Evolutionary conservation across 2,113 vertebrate species (phyloP).

Genomic region (Microtus oregoni): DNA sequence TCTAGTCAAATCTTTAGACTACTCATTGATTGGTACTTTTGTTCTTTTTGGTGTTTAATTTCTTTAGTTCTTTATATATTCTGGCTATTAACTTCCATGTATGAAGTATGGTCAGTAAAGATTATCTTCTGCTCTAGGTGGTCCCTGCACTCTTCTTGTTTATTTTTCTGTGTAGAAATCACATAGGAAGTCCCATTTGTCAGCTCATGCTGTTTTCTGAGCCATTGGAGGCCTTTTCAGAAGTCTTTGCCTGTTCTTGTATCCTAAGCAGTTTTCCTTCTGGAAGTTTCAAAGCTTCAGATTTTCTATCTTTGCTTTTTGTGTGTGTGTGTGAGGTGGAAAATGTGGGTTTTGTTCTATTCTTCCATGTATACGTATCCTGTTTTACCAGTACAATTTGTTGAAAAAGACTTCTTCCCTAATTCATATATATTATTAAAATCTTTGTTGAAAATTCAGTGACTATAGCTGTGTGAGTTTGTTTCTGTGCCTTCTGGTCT

Average conservation of each 20-base stretch:
- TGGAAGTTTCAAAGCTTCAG: background rate
- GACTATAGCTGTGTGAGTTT: too few relatives aligned
- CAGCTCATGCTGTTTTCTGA: background rate
- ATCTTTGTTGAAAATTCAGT: background rate
- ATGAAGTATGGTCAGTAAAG: background rate
- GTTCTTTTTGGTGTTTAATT: background rate
- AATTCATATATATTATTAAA: background rate
- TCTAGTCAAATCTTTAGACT: background rate
- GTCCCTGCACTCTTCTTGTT: background rate
- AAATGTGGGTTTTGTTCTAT: too few relatives aligned
- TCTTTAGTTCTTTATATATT: background rate
- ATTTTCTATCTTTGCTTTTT: background rate
- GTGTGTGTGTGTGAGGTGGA: background rate
- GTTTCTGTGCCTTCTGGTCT: background rate
- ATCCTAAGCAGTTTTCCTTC: background rate
- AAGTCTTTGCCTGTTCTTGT: background rate
- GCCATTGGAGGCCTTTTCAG: background rate
- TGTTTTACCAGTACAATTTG: background rate
- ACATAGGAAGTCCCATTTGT: background rate
- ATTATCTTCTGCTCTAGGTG: background rate
- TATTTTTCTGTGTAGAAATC: background rate
- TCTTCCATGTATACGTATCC: background rate
- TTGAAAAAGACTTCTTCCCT: background rate
- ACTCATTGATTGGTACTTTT: background rate
- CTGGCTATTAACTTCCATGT: background rate